Conservation (phyloP, 2,797 vertebrate genomes). For the Babyrousa celebensis region DNA sequence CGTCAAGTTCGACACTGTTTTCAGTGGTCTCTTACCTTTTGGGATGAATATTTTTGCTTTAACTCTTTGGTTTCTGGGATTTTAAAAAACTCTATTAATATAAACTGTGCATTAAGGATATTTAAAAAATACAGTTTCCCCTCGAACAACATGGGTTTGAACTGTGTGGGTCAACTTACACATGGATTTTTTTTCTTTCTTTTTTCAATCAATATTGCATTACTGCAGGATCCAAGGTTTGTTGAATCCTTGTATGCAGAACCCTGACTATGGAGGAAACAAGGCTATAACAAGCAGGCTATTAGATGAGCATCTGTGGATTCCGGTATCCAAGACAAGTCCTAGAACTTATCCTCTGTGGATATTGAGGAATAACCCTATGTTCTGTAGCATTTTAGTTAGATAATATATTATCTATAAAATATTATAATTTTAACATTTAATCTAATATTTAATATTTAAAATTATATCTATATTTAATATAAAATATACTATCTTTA, state of each 20-base stretch:
- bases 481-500: neutral
- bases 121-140: neutral
- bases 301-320: neutral
- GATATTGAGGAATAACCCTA: neutral
- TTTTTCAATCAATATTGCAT: neutral
- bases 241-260: neutral
- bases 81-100: constrained; percentile 23
- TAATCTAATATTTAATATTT: neutral
- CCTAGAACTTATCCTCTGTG: neutral
- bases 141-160: neutral
- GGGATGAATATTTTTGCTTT: constrained; percentile 26
- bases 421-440: neutral
- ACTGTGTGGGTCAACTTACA: neutral
- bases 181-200: neutral
- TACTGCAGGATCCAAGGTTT: neutral
- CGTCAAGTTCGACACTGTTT: neutral
- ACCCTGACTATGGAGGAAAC: neutral
- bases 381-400: neutral
- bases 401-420: neutral
- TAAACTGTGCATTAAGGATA: neutral
- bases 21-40: constrained; percentile 19
- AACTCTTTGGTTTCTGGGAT: constrained; percentile 13
- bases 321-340: neutral
- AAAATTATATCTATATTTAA: neutral
- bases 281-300: neutral